Evolutionary conservation across 2,797 vertebrate species (phyloP).

Genomic region (Onychomys leucogaster): DNA sequence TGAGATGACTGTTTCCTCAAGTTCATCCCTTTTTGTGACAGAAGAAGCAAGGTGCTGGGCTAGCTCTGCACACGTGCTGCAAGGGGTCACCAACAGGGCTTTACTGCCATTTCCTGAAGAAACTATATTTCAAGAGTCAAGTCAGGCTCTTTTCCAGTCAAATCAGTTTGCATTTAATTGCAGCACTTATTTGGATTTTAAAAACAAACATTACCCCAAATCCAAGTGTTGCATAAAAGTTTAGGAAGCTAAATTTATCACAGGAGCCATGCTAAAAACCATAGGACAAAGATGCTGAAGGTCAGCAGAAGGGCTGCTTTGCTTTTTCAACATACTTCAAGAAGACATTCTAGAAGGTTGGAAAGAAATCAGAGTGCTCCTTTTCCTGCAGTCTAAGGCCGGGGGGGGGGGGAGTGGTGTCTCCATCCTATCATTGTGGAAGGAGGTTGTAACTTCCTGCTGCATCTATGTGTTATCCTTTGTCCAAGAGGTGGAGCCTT

Average conservation of each 20-base stretch:
- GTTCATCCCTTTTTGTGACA: background rate
- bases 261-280: background rate
- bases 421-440: background rate
- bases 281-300: background rate
- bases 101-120: conserved; percentile 33
- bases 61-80: conserved; percentile 67
- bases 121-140: conserved; percentile 12
- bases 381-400: background rate
- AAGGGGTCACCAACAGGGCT: conserved; percentile 46
- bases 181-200: conserved; percentile 47
- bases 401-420: too few relatives aligned
- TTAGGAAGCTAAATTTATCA: background rate
- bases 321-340: background rate
- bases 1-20: conserved; percentile 29
- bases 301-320: background rate
- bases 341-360: background rate
- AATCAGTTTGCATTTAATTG: conserved; percentile 18
- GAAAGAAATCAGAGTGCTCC: background rate
- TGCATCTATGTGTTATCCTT: background rate
- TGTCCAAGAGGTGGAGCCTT: background rate
- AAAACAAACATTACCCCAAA: conserved; percentile 26
- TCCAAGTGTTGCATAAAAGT: background rate
- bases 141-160: background rate
- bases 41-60: conserved; percentile 68
- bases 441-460: background rate